Base-by-base conservation (phyloP, 2,113 vertebrate species). In the Lamprologus sp. region DNA sequence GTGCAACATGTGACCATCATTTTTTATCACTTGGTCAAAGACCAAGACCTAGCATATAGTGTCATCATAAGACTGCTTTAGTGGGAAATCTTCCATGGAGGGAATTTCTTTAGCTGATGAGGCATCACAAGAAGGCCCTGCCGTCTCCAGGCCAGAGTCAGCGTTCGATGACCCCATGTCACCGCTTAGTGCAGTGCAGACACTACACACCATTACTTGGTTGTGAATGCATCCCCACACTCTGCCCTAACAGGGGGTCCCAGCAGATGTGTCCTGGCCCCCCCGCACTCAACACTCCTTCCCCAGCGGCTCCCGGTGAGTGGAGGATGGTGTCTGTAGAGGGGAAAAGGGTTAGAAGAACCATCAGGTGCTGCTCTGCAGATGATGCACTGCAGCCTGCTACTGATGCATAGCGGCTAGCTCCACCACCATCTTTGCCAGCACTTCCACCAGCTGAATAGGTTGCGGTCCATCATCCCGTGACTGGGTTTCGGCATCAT, bases 251-350 rank as follows among this genome's bases (percentile, higher is more conserved):
- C 58, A 33, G 28, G 15, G 56, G 2, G 56, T 60, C 17, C 58
- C 4, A 63, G 58, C 31, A n/a, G 6, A 63, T 0, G 6, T 63
- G 31, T 35, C 31, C 17, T 63, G 31, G 3, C 17, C 9, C 17
- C 58, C 31, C 6, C 2, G 1, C 58, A 35, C 58, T 31, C 58
- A 11, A 63, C 58, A 2, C 60, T 35, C 17, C 58, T 63, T 1
- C 9, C 9, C 31, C 31, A 35, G 31, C 2, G 1, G 58, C 58
- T 63, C 31, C 9, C 6, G 2, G 17, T 63, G 31, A 33, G 31
- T 35, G 58, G 58, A 19, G 31, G 9, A 11, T 35, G 58, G 58
- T 63, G 58, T 63, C 31, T 63, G 31, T 63, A 5, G 17, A 63
- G 31, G 4, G 17, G 17, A 3, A 31, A 35, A 2, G 1, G 58